Evolutionary conservation across 2,113 vertebrate species (phyloP).

Genomic region (Sialia sialis): DNA sequence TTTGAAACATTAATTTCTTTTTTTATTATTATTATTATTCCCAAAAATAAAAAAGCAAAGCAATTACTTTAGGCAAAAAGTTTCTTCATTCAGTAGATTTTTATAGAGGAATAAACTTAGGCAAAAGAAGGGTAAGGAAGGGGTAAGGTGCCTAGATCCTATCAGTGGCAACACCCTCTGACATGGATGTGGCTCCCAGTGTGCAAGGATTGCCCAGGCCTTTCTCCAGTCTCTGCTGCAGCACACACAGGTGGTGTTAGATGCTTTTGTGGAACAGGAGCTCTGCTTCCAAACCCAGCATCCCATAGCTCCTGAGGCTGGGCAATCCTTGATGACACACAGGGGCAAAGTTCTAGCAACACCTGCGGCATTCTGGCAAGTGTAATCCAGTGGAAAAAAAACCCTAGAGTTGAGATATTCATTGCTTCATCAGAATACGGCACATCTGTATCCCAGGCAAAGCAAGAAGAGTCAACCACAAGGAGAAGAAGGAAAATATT

Average conservation of each 20-base stretch:
- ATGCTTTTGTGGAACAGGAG: fast-evolving
- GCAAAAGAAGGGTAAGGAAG: not conserved
- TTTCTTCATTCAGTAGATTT: not conserved
- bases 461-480: not conserved
- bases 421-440: not conserved
- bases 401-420: not conserved
- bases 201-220: not conserved
- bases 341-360: not conserved
- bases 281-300: not conserved
- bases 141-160: not conserved
- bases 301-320: not conserved
- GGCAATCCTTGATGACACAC: not conserved
- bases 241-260: not conserved
- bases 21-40: fast-evolving
- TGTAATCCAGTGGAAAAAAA: not conserved
- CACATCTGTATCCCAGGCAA: not conserved
- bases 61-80: not conserved
- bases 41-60: not conserved
- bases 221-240: not conserved
- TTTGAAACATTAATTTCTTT: not conserved
- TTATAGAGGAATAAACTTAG: not conserved
- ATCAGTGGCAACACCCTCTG: not conserved
- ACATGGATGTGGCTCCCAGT: fast-evolving
- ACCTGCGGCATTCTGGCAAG: not conserved
- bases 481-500: not conserved